Evolutionary conservation across 2,797 vertebrate genomes (phyloP).

Genomic region (Podarcis siculus): DNA sequence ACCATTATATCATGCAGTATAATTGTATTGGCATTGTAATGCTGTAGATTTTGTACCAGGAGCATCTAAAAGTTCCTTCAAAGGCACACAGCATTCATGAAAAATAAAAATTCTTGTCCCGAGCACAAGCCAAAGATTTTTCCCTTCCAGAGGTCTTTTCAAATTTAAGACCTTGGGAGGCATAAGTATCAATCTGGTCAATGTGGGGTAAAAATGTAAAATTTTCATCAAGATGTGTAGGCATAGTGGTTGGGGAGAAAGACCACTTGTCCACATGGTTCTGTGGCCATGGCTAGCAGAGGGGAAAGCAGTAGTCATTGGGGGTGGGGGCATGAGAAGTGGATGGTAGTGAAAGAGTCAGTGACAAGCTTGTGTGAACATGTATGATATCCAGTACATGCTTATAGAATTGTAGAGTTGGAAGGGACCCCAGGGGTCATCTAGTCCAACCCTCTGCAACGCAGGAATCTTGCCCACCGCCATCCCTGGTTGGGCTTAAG

Average conservation of each 20-base stretch:
- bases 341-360: background rate
- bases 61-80: background rate
- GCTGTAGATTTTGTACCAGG: background rate
- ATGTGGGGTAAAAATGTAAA: background rate
- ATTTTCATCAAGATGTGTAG: background rate
- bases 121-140: background rate
- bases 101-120: background rate
- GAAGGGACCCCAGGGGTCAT: too few relatives aligned
- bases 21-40: background rate
- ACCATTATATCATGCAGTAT: background rate
- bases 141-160: too few relatives aligned
- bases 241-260: background rate
- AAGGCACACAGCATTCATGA: background rate
- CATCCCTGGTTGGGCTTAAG: too few relatives aligned
- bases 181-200: background rate
- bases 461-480: too few relatives aligned
- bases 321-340: background rate
- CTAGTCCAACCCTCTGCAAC: too few relatives aligned
- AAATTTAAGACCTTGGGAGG: background rate
- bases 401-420: too few relatives aligned
- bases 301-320: background rate
- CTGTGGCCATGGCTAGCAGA: background rate
- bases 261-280: background rate
- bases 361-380: background rate
- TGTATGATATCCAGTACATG: background rate